Evolutionary conservation across 2,797 vertebrate genomes (phyloP).

Genomic region (Centroberyx gerrardi): DNA sequence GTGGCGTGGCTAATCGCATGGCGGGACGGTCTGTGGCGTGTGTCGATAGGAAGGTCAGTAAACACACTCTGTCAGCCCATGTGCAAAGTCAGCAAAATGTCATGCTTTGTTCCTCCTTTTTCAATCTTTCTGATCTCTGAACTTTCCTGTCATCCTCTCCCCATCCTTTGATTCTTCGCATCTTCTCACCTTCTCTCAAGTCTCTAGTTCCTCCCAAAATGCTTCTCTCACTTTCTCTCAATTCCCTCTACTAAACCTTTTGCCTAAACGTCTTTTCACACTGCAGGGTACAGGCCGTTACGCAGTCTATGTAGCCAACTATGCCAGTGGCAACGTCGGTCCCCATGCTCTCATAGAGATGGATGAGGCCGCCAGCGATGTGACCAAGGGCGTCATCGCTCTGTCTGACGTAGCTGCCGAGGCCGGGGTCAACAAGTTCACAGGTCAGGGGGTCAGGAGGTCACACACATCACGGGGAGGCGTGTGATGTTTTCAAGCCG

Average conservation of each 20-base stretch:
- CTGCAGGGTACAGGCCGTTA: conserved; percentile 93
- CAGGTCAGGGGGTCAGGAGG: conserved; percentile 83
- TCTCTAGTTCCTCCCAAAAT: not conserved
- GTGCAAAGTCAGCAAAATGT: not conserved
- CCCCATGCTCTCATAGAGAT: conserved; percentile 94
- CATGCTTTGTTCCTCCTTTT: not conserved
- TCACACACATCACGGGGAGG: not conserved
- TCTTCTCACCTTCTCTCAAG: not conserved
- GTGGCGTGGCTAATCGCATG: conserved; percentile 89
- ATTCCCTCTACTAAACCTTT: not conserved
- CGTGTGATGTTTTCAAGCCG: not conserved
- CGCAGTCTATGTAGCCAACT: conserved; percentile 95
- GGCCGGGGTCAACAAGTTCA: conserved; percentile 92
- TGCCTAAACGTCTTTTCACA: not conserved
- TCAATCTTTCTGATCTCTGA: not conserved
- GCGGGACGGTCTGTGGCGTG: conserved; percentile 96
- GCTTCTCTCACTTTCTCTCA: not conserved
- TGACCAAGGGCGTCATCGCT: conserved; percentile 87
- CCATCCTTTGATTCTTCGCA: too few relatives aligned
- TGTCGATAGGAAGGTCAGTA: conserved; percentile 91
- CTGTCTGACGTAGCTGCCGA: conserved; percentile 89
- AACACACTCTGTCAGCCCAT: not conserved
- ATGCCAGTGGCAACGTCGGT: conserved; percentile 91
- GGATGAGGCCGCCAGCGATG: conserved; percentile 91
- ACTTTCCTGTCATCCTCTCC: not conserved